Evolutionary conservation across 1,140 invertebrate species (phyloP), one percentile per base, ranked within the genome.

Genomic region (Drosophila leontia): DNA sequence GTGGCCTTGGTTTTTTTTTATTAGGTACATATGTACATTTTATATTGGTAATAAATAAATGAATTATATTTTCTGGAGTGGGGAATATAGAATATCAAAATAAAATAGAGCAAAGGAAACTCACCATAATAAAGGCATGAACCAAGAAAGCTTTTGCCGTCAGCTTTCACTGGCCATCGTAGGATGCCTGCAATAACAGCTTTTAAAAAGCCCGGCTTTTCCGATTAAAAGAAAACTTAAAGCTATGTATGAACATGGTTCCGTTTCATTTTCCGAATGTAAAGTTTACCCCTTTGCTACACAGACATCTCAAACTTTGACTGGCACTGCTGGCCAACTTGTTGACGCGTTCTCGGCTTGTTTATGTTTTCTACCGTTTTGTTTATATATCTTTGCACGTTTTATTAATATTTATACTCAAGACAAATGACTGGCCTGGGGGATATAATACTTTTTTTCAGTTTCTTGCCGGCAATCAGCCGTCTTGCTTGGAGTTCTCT

Each of bases 311-410:
- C 51, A 55, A 37, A 37, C 7, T 15, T 37, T 17, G 17, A 48
- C 47, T 32, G 45, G n/a, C 47, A n/a, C 12, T n/a, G 35, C 23
- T 17, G 13, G 13, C 5, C 68, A 60, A 87, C 79, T 88, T 88
- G 84, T 83, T 83, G 83, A 82, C 77, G 51, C 56, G 12, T 37
- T 69, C 19, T 13, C 15, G 26, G 23, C 39, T 29, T 71, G 71
- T 71, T 80, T 81, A 75, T 63, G 41, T 50, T 59, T 77, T 58
- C 29, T 55, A 29, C 57, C 42, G 35, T 53, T 11, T 41, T 63
- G 35, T 63, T 74, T 69, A 34, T 51, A 37, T 51, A 61, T 69
- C 23, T 41, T 15, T 57, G 23, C 50, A 47, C 62, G 9, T 51
- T 48, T 44, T 8, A n/a, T n/a, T 7, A 13, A 55, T 8, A n/a